Base-by-base conservation (phyloP, 2,888 invertebrate species). In the Octodonta nipae region DNA sequence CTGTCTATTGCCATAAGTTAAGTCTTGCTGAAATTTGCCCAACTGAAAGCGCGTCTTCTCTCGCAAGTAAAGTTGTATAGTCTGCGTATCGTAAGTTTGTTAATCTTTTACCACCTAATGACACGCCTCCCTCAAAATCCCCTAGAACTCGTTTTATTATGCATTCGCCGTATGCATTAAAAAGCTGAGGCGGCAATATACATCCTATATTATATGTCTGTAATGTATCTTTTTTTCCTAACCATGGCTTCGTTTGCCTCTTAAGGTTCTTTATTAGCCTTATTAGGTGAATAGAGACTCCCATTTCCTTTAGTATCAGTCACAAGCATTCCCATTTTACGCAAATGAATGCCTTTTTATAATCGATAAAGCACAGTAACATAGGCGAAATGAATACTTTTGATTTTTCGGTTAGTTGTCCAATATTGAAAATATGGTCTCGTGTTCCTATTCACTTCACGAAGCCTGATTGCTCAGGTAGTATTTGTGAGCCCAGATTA, bases 61-160 rank as follows among this genome's bases (percentile, higher is more conserved):
- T 20, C 20, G 7, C n/a, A 6, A 20, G 20, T 20, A 20, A 20
- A 6, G 20, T n/a, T 20, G 20, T 7, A 20, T 20, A 6, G 20
- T 20, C 20, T 20, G 20, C 20, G n/a, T 20, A 20, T 20, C 20
- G 20, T 20, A 20, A 20, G n/a, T 20, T 20, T 20, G 20, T 20
- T 20, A 20, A n/a, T 20, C 7, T 20, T 20, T 20, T 20, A 7
- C 20, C 20, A 7, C 20, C 20, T 7, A 20, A 7, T 20, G 20
- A 20, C 20, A 20, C 20, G 6, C 6, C 20, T 20, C 20, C 20
- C 20, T 20, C 20, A 20, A 20, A 20, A n/a, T n/a, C 20, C 7
- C n/a, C 6, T 20, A 20, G 20, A n/a, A n/a, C n/a, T 20, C 20
- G 20, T 20, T n/a, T 20, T 20, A 20, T 20, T 20, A 20, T 7